These are phyloP conservation scores for Meriones unguiculatus DNA, from an alignment of 2,113 vertebrate genomes.

Conservation along the genomic window DNA sequence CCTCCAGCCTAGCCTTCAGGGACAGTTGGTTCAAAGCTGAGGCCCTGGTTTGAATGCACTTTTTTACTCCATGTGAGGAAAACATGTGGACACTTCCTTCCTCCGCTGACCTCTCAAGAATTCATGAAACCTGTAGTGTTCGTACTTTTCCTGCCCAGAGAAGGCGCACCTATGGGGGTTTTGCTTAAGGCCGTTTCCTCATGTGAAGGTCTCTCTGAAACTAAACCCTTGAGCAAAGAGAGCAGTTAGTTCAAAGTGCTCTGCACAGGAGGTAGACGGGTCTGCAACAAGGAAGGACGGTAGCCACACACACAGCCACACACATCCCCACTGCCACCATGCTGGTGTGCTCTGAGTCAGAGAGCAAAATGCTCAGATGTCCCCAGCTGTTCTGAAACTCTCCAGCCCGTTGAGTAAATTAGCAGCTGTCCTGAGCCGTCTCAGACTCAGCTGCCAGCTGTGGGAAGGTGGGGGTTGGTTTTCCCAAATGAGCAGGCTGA, in stretches of 20 bases:
- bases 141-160: background rate
- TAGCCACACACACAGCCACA: background rate
- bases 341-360: constrained; percentile 60
- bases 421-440: background rate
- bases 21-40: background rate
- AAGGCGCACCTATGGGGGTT: background rate
- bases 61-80: background rate
- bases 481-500: background rate
- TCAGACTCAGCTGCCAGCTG: background rate
- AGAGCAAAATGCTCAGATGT: constrained; percentile 44
- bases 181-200: background rate
- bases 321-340: background rate
- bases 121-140: background rate
- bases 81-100: background rate
- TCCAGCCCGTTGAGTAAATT: background rate
- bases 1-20: background rate
- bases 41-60: background rate
- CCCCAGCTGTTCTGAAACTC: constrained; percentile 47
- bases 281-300: background rate
- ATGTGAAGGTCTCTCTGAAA: background rate
- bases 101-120: background rate
- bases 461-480: background rate
- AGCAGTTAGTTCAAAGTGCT: background rate
- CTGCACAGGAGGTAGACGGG: background rate
- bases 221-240: background rate